Base-by-base conservation (phyloP, 2,113 vertebrate genomes). In the Corythoichthys intestinalis region DNA sequence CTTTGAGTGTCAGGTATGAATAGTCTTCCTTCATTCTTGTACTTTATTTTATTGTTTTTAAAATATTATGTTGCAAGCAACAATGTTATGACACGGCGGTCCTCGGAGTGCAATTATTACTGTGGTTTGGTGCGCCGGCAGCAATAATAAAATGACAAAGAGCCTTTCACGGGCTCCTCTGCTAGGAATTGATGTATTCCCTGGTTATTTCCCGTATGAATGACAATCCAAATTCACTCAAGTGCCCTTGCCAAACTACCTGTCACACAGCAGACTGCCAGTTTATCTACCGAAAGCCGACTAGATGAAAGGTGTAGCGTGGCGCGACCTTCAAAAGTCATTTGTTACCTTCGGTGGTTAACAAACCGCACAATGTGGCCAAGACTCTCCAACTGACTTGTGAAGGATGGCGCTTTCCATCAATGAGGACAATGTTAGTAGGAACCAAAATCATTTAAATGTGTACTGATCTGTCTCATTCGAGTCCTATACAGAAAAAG, bases 121-220 rank as follows among this genome's bases (percentile, higher is more conserved):
- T 28, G 41, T 8, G 41, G 61, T 46, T 58, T 46, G 61, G 59
- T n/a, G 59, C 61, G 46, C 61, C 20, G 6, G 11, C 20, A 46
- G 61, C 61, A 63, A 47, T 63, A 46, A 63, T 47, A 28, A 44
- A 44, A 47, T 63, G 61, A 63, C 61, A 63, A 63, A 63, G 37
- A 47, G 61, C 41, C 61, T 63, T 47, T 61, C 59, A 44, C 9
- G 8, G 59, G 17, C 34, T 61, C 28, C 14, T 61, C 59, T 47
- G 61, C n/a, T 13, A 47, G 61, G 44, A 63, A 63, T 63, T 46
- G 61, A 63, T 63, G 20, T 28, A 14, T 34, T 34, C 61, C 44
- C 41, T 8, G 20, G n/a, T 63, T 63, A 46, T 63, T 63, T 63
- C 61, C 41, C 41, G n/a, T 13, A 58, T 46, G 61, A 63, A 63